A percentile compares a stretch with the other conserved stretches of the same genome.
Conservation (phyloP, 2,797 vertebrate species). For the Fistularia tabacaria region DNA sequence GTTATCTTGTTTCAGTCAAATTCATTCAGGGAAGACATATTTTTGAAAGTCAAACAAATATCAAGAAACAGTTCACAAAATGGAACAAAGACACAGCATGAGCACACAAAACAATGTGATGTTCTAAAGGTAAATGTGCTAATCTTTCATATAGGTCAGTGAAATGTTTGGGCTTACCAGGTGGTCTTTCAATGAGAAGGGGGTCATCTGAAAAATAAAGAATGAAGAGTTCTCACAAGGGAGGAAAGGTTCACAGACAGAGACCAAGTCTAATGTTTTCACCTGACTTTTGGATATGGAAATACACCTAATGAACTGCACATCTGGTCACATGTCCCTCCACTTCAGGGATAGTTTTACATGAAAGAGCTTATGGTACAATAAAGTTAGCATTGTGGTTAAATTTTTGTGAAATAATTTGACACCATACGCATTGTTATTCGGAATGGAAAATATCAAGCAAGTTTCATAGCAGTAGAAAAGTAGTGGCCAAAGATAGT, state of each 20-base stretch:
- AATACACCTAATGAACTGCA: constrained; percentile 7
- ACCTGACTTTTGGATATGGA: constrained; percentile 29
- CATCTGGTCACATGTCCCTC: constrained; percentile 33
- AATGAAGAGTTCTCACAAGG: constrained; percentile 39
- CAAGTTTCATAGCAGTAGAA: constrained; percentile 1
- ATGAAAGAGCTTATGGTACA: neutral
- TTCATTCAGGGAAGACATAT: too few species aligned
- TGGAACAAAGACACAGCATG: too few species aligned
- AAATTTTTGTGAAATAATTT: neutral
- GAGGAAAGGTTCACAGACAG: constrained; percentile 37
- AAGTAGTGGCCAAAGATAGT: too few species aligned
- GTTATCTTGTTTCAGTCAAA: too few species aligned
- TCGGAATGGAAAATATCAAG: neutral
- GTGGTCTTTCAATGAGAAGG: constrained; percentile 93
- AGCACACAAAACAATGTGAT: too few species aligned
- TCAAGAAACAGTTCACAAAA: too few species aligned
- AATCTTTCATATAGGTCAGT: neutral
- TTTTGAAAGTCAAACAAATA: too few species aligned
- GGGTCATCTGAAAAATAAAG: constrained; percentile 86
- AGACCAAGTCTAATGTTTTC: constrained; percentile 36
- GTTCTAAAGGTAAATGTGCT: too few species aligned
- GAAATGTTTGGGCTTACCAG: constrained; percentile 78
- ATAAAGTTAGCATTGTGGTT: neutral
- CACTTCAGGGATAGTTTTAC: constrained; percentile 7
- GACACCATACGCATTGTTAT: neutral